Evolutionary conservation across 2,797 vertebrate genomes (phyloP).

Genomic region (Perodicticus potto): DNA sequence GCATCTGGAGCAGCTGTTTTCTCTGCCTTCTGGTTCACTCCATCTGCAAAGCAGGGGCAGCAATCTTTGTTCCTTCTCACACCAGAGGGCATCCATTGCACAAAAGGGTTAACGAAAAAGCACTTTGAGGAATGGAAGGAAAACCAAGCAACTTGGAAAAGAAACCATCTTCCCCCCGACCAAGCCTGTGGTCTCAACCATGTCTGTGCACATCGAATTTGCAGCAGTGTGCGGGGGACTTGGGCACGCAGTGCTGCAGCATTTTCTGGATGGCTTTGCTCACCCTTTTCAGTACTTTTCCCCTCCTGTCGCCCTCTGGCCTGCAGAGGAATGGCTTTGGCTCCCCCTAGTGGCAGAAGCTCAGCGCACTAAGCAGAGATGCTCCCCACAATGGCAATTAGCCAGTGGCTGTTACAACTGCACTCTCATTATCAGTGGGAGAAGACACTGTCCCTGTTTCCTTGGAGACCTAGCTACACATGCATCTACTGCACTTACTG

Average conservation of each 20-base stretch:
- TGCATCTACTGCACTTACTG: not conserved
- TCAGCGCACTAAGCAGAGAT: not conserved
- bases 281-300: constrained; percentile 62
- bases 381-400: not conserved
- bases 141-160: not conserved
- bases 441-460: not conserved
- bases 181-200: not conserved
- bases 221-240: not conserved
- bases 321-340: not conserved
- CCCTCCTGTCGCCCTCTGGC: not conserved
- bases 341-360: constrained; percentile 70
- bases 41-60: not conserved
- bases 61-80: not conserved
- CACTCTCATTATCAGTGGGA: not conserved
- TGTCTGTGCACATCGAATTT: not conserved
- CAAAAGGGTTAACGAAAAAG: not conserved
- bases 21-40: not conserved
- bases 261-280: not conserved
- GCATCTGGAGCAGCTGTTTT: not conserved
- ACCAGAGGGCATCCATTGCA: not conserved
- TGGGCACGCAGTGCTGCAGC: not conserved
- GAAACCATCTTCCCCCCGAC: fast-evolving
- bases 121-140: not conserved
- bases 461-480: not conserved
- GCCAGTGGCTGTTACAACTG: not conserved